Percentiles rank a stretch among this genome's conserved stretches.
Evolutionary conservation across 64 coral and sea anemone genomes (phyloP).

Genomic region (Stylophora pistillata): DNA sequence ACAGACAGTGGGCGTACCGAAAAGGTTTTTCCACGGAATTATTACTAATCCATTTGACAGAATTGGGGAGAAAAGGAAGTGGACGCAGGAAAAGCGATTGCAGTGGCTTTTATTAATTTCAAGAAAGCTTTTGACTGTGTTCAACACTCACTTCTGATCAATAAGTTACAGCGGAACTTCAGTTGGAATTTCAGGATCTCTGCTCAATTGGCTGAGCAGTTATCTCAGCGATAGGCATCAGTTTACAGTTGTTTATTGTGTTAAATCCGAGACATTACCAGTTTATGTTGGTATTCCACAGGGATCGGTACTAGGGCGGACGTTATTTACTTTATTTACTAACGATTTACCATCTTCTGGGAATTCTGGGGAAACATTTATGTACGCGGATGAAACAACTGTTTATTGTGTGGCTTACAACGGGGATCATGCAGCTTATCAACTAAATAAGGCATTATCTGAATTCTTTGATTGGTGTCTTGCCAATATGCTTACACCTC

Average conservation of each 20-base stretch:
- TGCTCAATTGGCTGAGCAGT: neutral
- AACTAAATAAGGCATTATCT: neutral
- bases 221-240: no score
- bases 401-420: neutral
- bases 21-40: neutral
- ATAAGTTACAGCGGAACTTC: no score
- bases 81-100: neutral
- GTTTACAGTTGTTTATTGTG: neutral
- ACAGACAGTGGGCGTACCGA: neutral
- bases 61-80: neutral
- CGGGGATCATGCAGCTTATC: neutral
- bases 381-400: constrained; percentile 25
- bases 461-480: neutral
- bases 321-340: constrained; percentile 42
- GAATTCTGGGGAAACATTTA: neutral
- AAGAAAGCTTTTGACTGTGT: constrained; percentile 4
- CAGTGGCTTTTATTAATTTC: neutral
- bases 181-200: neutral
- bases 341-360: constrained; percentile 51
- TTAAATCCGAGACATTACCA: neutral
- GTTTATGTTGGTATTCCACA: constrained; percentile 35
- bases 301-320: constrained; percentile 40
- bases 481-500: neutral
- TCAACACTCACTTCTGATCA: neutral
- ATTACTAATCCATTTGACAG: neutral